phyloP scores from a whole-genome alignment of 2,888 invertebrate species.

The Nomada hirtipes region DNA sequence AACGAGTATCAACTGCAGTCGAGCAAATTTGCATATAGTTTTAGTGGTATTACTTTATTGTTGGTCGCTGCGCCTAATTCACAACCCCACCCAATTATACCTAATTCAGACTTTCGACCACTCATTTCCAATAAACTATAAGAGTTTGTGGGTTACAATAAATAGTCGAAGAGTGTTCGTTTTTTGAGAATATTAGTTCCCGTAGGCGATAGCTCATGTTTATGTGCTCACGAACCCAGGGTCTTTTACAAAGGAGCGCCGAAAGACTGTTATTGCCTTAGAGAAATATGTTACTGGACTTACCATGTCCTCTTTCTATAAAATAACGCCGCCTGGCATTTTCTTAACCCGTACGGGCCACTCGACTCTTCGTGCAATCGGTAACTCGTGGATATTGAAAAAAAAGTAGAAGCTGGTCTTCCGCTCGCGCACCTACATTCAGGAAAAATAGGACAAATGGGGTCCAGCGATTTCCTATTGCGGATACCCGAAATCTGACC shows the following conservation, averaged over 20 bases:
- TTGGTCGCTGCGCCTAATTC: background rate
- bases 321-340: constrained; percentile 50
- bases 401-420: background rate
- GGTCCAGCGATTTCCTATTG: constrained; percentile 56
- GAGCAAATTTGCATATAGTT: background rate
- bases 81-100: constrained; percentile 12
- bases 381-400: background rate
- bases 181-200: constrained; percentile 59
- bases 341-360: constrained; percentile 32
- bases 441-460: constrained; percentile 23
- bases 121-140: constrained; percentile 74
- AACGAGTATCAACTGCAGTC: background rate
- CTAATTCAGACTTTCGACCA: constrained; percentile 21
- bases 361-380: constrained; percentile 18
- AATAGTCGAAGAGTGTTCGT: constrained; percentile 62
- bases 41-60: background rate
- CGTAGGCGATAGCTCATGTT: constrained; percentile 68
- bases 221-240: constrained; percentile 55
- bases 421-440: background rate
- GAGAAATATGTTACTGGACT: constrained; percentile 68
- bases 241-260: constrained; percentile 67
- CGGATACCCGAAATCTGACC: constrained; percentile 67
- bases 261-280: constrained; percentile 67
- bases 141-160: constrained; percentile 73
- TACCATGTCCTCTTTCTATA: constrained; percentile 23